Conservation (phyloP, 2,888 invertebrate genomes). For the Eristalinus aeneus region DNA sequence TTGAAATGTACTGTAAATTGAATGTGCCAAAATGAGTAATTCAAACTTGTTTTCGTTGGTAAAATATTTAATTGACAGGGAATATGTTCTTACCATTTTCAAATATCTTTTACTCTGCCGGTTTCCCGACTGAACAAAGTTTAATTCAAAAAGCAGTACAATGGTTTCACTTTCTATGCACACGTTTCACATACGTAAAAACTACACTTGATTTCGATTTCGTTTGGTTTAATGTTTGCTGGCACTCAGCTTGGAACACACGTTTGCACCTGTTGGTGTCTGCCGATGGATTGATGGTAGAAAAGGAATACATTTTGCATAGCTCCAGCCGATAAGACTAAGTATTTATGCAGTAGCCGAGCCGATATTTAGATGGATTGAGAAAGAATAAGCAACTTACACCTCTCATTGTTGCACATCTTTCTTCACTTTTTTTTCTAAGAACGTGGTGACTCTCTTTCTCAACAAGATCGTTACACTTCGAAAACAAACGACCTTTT, state of each 20-base stretch:
- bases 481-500: slow-evolving; percentile 3
- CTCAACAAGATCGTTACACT: neutral
- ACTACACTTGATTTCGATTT: neutral
- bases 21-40: no score
- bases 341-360: slow-evolving; percentile 33
- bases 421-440: neutral
- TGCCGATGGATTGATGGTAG: slow-evolving; percentile 45
- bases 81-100: slow-evolving; percentile 51
- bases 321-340: slow-evolving; percentile 1
- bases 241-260: neutral
- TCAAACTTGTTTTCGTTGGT: no score
- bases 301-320: slow-evolving; percentile 41
- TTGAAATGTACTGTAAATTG: no score
- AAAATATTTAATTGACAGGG: no score
- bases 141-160: slow-evolving; percentile 5
- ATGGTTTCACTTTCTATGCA: slow-evolving; percentile 45
- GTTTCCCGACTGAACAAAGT: neutral
- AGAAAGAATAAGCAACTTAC: neutral
- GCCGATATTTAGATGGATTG: neutral
- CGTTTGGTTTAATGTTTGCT: neutral
- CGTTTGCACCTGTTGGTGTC: slow-evolving; percentile 46
- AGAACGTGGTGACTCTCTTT: neutral
- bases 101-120: neutral
- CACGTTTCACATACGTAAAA: slow-evolving; percentile 6
- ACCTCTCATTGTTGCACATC: slow-evolving; percentile 21